Evolutionary conservation across 2,888 invertebrate genomes (phyloP).

Genomic region (Pardosa pseudoannulata): DNA sequence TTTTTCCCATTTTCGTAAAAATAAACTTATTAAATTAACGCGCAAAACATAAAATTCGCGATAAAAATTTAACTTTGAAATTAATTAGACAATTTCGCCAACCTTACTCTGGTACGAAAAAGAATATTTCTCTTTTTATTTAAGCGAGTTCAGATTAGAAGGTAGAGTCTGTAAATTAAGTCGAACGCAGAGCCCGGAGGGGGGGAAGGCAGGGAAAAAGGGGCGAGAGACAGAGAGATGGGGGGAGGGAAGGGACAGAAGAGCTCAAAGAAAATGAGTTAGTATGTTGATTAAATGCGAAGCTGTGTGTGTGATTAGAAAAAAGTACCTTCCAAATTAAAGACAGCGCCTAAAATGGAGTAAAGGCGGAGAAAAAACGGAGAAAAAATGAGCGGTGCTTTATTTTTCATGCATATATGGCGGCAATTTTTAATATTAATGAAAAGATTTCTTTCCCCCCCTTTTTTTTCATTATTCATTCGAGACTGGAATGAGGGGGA

Average conservation of each 20-base stretch:
- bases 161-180: constrained; percentile 69
- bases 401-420: constrained; percentile 68
- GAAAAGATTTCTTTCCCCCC: constrained; percentile 39
- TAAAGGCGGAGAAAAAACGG: constrained; percentile 16
- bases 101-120: constrained; percentile 34
- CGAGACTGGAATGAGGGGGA: constrained; percentile 24
- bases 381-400: constrained; percentile 55
- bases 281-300: constrained; percentile 72
- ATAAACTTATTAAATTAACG: constrained; percentile 73
- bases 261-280: constrained; percentile 66
- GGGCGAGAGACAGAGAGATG: no score
- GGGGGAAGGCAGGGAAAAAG: neutral
- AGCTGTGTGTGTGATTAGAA: constrained; percentile 60
- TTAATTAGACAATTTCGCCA: constrained; percentile 71
- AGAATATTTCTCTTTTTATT: constrained; percentile 40
- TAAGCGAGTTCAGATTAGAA: constrained; percentile 69
- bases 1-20: constrained; percentile 30
- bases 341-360: constrained; percentile 46
- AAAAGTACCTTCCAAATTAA: constrained; percentile 70
- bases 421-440: constrained; percentile 72
- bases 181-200: constrained; percentile 47
- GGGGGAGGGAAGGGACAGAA: neutral
- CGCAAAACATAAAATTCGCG: constrained; percentile 71
- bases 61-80: constrained; percentile 73
- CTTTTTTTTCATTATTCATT: constrained; percentile 54